Conservation (phyloP, 2,797 vertebrate genomes). For the Nannoperca obscura region DNA sequence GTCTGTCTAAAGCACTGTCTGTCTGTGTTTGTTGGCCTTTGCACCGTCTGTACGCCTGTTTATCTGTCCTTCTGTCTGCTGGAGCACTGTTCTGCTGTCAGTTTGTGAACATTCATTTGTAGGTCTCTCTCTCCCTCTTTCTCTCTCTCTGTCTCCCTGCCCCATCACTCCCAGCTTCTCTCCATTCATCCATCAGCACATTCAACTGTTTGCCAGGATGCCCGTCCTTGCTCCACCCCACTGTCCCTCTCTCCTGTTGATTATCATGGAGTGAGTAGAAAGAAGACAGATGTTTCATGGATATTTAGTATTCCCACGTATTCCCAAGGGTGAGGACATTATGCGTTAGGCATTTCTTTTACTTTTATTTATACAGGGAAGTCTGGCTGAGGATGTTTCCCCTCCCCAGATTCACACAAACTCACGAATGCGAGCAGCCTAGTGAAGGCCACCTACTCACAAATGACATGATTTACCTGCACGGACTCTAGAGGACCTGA, state of each 20-base stretch:
- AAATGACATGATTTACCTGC: neutral
- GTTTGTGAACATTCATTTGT: slow-evolving; percentile 51
- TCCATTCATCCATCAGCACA: slow-evolving; percentile 26
- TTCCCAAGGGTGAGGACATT: neutral
- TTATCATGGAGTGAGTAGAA: neutral
- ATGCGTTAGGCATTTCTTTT: neutral
- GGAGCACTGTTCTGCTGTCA: slow-evolving; percentile 39
- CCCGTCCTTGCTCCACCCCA: slow-evolving; percentile 7
- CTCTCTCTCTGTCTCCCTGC: neutral
- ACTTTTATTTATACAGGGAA: neutral
- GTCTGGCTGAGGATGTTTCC: neutral
- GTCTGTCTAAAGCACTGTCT: slow-evolving; percentile 65
- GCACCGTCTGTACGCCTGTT: slow-evolving; percentile 52
- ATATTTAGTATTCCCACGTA: neutral
- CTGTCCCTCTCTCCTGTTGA: neutral
- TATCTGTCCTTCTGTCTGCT: slow-evolving; percentile 62
- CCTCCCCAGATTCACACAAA: neutral
- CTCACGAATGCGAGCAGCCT: neutral
- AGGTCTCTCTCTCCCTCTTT: slow-evolving; percentile 21
- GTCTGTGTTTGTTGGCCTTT: slow-evolving; percentile 67
- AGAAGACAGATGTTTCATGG: neutral
- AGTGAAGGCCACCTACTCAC: neutral
- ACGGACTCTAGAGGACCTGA: neutral
- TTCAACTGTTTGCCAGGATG: slow-evolving; percentile 33
- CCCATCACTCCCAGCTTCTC: slow-evolving; percentile 25